These are phyloP conservation scores for Anas georgica DNA, from an alignment of 2,797 vertebrate species.

Conservation along the genomic window DNA sequence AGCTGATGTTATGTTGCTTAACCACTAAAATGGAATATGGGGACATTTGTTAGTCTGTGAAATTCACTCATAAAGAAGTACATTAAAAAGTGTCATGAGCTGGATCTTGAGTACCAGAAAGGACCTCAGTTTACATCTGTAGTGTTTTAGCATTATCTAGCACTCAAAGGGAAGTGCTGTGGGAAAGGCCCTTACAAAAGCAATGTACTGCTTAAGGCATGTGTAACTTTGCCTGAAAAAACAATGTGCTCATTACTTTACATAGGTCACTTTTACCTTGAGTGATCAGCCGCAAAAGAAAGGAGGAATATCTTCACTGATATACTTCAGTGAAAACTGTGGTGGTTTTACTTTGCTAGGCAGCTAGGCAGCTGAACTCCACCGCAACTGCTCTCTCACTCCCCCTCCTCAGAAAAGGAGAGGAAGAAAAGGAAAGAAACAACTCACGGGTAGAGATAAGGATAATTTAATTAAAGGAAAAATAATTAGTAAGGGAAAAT, in stretches of 20 bases:
- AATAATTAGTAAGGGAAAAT: no score
- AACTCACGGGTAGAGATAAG: no score
- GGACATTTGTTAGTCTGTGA: background rate
- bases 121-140: background rate
- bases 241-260: background rate
- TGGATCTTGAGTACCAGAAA: background rate
- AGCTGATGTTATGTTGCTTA: background rate
- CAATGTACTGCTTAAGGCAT: background rate
- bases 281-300: background rate
- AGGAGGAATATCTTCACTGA: background rate
- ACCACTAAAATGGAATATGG: background rate
- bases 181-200: background rate
- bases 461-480: no score
- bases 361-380: no score
- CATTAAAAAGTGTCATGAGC: background rate
- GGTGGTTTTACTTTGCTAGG: no score
- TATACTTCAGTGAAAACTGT: background rate
- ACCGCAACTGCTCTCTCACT: no score
- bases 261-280: background rate
- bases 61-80: background rate
- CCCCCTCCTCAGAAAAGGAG: no score
- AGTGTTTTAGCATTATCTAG: background rate
- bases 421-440: no score
- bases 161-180: background rate
- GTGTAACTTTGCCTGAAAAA: background rate